phyloP scores from a whole-genome alignment of 2,888 invertebrate species.

The Pristionchus mayeri region DNA sequence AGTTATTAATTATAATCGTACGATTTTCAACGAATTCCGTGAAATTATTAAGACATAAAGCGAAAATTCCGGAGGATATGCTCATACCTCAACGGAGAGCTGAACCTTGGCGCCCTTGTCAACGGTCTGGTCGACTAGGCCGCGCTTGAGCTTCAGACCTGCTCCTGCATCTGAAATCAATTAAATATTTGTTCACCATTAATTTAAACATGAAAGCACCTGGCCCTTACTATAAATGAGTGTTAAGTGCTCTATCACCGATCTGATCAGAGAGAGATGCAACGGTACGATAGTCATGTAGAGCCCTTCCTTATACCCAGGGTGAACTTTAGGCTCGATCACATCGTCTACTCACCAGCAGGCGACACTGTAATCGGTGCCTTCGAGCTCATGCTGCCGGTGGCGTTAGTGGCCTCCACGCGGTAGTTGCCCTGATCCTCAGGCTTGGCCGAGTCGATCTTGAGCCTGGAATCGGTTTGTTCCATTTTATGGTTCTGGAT shows the following conservation, averaged over 20 bases:
- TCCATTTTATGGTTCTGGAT: background rate
- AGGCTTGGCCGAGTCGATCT: slow-evolving; percentile 76
- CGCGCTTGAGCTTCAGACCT: slow-evolving; percentile 57
- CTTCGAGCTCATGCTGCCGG: slow-evolving; percentile 79
- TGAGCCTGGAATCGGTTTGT: slow-evolving; percentile 61
- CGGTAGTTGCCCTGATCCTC: slow-evolving; percentile 84
- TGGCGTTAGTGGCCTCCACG: slow-evolving; percentile 87
- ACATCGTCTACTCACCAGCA: background rate
- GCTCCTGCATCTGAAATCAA: slow-evolving; percentile 54
- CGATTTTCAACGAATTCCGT: too few relatives aligned
- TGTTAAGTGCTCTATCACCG: too few relatives aligned
- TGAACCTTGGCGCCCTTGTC: slow-evolving; percentile 63
- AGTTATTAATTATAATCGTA: too few relatives aligned
- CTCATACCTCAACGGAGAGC: slow-evolving; percentile 78
- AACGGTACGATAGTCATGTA: too few relatives aligned
- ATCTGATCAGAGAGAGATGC: too few relatives aligned
- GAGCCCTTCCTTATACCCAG: too few relatives aligned
- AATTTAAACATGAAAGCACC: too few relatives aligned
- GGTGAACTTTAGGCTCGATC: too few relatives aligned
- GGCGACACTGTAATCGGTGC: slow-evolving; percentile 67
- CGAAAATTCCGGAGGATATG: too few relatives aligned
- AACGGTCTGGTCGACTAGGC: slow-evolving; percentile 76
- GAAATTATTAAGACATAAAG: too few relatives aligned
- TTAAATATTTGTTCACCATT: too few relatives aligned
- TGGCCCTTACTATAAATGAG: too few relatives aligned